phyloP scores from a whole-genome alignment of 1,140 invertebrate species.

The Meloidogyne chitwoodi region DNA sequence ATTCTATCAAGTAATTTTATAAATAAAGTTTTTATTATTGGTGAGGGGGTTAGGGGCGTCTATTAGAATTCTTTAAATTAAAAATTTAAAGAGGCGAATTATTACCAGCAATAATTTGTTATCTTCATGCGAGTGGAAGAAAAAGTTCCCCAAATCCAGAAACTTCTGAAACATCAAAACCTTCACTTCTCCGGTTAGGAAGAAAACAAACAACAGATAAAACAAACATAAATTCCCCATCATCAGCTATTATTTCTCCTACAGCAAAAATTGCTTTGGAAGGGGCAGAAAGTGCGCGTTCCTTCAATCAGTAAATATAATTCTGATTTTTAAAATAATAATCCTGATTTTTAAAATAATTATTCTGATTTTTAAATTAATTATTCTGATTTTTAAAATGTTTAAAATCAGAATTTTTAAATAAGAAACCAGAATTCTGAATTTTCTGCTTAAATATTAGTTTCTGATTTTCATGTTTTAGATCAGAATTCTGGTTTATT shows the following conservation, averaged over 20 bases:
- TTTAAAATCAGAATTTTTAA: no score
- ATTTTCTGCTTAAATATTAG: neutral
- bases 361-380: no score
- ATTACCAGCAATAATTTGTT: slow-evolving; percentile 5
- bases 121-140: slow-evolving; percentile 8
- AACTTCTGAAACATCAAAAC: neutral
- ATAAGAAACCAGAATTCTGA: no score
- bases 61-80: neutral
- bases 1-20: neutral
- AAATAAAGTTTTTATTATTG: no score
- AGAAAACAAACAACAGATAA: neutral
- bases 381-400: no score
- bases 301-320: slow-evolving; percentile 1
- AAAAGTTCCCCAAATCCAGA: neutral
- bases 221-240: neutral
- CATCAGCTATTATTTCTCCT: neutral
- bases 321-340: no score
- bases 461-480: no score
- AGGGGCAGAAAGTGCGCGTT: slow-evolving; percentile 11
- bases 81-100: slow-evolving; percentile 16
- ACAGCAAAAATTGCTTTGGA: slow-evolving; percentile 6
- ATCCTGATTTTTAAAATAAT: no score
- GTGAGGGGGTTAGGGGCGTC: neutral
- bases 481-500: no score
- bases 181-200: neutral